Evolutionary conservation across 2,797 vertebrate species (phyloP).

Genomic region (Vipera latastei): DNA sequence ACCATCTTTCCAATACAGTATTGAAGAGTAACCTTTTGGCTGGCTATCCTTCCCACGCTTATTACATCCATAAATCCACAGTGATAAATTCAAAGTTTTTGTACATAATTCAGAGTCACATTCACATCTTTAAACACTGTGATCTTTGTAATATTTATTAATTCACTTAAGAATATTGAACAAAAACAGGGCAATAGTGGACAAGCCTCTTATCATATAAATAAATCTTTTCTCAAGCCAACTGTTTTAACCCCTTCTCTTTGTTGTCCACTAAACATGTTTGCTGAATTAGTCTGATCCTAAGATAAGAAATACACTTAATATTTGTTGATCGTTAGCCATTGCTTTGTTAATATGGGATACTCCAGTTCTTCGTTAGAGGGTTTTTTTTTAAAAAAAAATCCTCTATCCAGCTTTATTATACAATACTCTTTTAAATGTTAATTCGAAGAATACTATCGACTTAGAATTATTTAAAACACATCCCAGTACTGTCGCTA

Average conservation of each 20-base stretch:
- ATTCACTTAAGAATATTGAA: not conserved
- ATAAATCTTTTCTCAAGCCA: not conserved
- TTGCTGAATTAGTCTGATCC: not conserved
- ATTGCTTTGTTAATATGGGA: not conserved
- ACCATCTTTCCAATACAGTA: not conserved
- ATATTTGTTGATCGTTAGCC: not conserved
- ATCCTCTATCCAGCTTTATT: not conserved
- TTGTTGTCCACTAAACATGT: not conserved
- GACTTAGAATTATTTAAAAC: not conserved
- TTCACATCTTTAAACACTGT: not conserved
- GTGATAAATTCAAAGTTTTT: not conserved
- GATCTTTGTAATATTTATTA: not conserved
- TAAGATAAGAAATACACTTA: not conserved
- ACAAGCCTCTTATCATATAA: not conserved
- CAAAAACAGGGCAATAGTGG: not conserved
- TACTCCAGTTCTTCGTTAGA: not conserved
- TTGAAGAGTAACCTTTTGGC: not conserved
- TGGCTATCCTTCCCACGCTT: not conserved
- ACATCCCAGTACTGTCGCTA: not conserved
- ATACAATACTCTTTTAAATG: not conserved
- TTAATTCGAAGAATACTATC: not conserved
- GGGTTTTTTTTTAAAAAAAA: not conserved
- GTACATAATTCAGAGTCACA: not conserved
- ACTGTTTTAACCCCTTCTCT: not conserved
- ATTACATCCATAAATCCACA: not conserved